Conservation (phyloP, 1,140 invertebrate genomes). For the Amyelois transitella region DNA sequence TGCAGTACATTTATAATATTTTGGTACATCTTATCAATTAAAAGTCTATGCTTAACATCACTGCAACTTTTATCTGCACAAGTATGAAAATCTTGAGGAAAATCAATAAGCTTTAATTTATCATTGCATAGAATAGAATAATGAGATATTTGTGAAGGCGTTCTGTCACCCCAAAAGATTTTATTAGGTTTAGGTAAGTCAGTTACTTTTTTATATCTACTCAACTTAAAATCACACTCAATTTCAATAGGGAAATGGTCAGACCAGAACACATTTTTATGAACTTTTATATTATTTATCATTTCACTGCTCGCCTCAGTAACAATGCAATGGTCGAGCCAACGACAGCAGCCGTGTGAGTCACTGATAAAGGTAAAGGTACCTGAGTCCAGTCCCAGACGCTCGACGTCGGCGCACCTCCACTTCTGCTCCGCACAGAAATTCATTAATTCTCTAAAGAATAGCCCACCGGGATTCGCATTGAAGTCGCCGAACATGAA, state of each 20-base stretch:
- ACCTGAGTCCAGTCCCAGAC: neutral
- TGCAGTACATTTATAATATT: too few relatives aligned
- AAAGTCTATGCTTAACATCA: too few relatives aligned
- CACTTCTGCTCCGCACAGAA: neutral
- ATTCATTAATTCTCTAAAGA: too few relatives aligned
- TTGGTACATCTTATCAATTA: too few relatives aligned
- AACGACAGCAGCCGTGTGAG: neutral
- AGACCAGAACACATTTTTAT: neutral
- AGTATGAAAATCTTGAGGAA: too few relatives aligned
- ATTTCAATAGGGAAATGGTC: conserved; percentile 1
- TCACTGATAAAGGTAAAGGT: neutral
- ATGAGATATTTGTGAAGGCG: too few relatives aligned
- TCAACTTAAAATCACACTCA: neutral
- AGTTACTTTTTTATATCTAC: neutral
- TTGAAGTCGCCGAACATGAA: too few relatives aligned
- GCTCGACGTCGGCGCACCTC: neutral
- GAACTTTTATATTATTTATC: neutral
- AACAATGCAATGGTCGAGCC: conserved; percentile 2
- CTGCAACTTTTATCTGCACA: too few relatives aligned
- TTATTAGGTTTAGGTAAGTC: neutral
- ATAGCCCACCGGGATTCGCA: too few relatives aligned
- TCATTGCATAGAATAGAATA: too few relatives aligned
- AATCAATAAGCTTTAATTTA: too few relatives aligned
- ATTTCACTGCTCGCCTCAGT: neutral
- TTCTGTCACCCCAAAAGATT: neutral